A percentile compares a stretch with the other conserved stretches of the same genome.
Conservation (phyloP, 2,113 vertebrate species). For the Girardinichthys multiradiatus region DNA sequence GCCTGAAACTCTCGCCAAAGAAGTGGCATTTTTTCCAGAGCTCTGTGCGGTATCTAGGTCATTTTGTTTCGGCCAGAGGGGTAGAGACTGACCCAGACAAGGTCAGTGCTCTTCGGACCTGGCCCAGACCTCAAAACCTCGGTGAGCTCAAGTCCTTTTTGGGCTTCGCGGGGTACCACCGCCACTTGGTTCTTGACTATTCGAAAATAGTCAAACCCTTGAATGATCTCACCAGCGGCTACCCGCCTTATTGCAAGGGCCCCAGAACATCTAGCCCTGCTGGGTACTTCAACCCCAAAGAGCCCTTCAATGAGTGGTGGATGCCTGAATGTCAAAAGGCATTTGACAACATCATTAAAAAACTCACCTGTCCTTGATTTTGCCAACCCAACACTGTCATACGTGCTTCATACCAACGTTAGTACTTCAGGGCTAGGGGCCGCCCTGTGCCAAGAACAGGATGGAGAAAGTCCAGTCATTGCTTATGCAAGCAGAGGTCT, state of each 20-base stretch:
- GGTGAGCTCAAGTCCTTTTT: not conserved
- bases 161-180: not conserved
- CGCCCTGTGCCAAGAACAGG: too few relatives aligned
- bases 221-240: not conserved
- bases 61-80: not conserved
- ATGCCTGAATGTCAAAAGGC: not conserved
- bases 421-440: too few relatives aligned
- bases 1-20: not conserved
- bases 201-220: not conserved
- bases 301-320: not conserved
- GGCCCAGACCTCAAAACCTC: not conserved
- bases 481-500: too few relatives aligned
- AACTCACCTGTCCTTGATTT: constrained; percentile 4
- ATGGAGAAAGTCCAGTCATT: too few relatives aligned
- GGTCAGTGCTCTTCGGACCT: not conserved
- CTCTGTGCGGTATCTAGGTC: not conserved
- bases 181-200: not conserved
- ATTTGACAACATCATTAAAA: not conserved
- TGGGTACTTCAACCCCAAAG: not conserved
- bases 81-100: not conserved
- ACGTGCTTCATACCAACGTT: not conserved
- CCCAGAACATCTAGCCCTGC: not conserved
- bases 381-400: not conserved
- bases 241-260: not conserved
- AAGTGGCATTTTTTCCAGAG: not conserved